Evolutionary conservation across 2,113 vertebrate genomes (phyloP), one percentile per base, ranked within the genome.

Genomic region (Promerops cafer): DNA sequence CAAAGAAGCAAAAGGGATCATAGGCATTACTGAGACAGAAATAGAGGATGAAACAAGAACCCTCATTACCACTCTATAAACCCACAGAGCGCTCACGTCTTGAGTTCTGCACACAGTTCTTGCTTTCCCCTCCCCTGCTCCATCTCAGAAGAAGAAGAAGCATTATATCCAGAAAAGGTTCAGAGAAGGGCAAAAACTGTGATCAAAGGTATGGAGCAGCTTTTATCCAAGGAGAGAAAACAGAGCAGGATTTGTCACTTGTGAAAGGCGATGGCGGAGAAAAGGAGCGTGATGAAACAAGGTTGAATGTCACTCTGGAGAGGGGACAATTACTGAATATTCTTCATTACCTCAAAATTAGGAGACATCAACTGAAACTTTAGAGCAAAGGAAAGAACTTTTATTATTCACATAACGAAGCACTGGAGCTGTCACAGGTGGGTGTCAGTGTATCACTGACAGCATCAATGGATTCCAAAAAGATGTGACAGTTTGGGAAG

Each of bases 131-230:
- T 89, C 35, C 56, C 21, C 59, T 37, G 56, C 71, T 45, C 26
- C 63, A 28, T 39, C 61, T 89, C 84, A 75, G 52, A 66, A 88
- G n/a, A 70, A 21, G 87, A 75, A 63, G 59, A 66, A 66, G 72
- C 21, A 47, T 66, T 89, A 27, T 59, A 77, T 70, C 68, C 64
- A 86, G 68, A 69, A 77, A 79, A 90, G 66, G 57, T 61, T 85
- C 57, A 87, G 74, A 85, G 70, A 83, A 83, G 68, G 90, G 47
- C 54, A 93, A 90, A 83, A 94, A 22, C 21, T 19, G 27, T 66
- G 76, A 97, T 97, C 93, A 97, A 92, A 95, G 76, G 24, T 70
- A 16, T 16, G 56, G 83, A 95, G 60, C 71, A 77, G 86, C 94
- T 94, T 96, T 95, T 90, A 86, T 92, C 63, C 45, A 16, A 42